These are phyloP conservation scores for Heliconius hortense DNA, from an alignment of 2,888 invertebrate species.

Conservation along the genomic window DNA sequence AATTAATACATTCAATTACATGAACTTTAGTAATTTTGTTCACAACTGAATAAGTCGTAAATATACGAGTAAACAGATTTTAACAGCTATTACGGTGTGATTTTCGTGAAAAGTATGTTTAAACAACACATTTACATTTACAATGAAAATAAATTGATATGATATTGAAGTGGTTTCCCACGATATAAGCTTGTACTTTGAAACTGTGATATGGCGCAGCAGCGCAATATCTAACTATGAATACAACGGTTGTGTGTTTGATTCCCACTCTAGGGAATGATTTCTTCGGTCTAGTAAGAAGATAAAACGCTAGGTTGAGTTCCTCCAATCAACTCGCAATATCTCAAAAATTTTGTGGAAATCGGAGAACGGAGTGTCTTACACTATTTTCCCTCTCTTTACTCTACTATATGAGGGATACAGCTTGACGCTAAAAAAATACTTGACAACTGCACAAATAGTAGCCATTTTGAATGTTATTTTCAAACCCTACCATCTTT, in stretches of 20 bases:
- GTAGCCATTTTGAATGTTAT: neutral
- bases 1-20: neutral
- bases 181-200: too few species aligned
- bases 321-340: neutral
- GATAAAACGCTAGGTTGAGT: neutral
- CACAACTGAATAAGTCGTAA: slow-evolving; percentile 5
- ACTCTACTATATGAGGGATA: neutral
- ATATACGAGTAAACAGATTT: slow-evolving; percentile 9
- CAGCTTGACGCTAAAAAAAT: neutral
- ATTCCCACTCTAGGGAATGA: neutral
- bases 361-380: neutral
- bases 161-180: too few species aligned
- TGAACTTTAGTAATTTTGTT: slow-evolving; percentile 12
- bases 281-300: neutral
- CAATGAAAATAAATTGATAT: neutral
- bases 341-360: neutral
- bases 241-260: neutral
- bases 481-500: slow-evolving; percentile 2
- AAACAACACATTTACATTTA: neutral
- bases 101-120: neutral
- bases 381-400: neutral
- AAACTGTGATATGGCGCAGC: neutral
- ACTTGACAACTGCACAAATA: neutral
- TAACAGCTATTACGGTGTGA: neutral
- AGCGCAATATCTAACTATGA: neutral